Percentiles rank a stretch among this genome's conserved stretches.
Evolutionary conservation across 2,113 vertebrate genomes (phyloP).

Genomic region (Cynocephalus volans): DNA sequence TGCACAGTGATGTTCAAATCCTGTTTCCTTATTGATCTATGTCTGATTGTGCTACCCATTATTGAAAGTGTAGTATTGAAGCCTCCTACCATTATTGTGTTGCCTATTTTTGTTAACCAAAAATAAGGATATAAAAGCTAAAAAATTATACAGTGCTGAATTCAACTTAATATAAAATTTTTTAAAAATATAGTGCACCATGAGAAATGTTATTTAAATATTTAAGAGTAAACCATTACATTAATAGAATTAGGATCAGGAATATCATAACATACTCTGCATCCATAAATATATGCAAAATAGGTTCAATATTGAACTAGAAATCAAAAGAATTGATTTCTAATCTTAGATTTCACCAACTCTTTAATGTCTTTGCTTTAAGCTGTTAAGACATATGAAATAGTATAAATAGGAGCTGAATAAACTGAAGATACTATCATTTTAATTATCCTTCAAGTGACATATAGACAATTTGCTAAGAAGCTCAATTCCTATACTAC

Average conservation of each 20-base stretch:
- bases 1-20: not conserved
- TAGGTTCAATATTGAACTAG: not conserved
- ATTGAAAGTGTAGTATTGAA: not conserved
- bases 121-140: constrained; percentile 17
- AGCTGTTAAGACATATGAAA: not conserved
- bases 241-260: not conserved
- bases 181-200: not conserved
- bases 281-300: constrained; percentile 46
- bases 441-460: constrained; percentile 35
- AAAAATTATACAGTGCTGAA: not conserved
- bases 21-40: not conserved
- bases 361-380: constrained; percentile 1
- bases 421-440: not conserved
- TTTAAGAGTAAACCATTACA: constrained; percentile 19
- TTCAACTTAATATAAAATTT: constrained; percentile 36
- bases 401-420: constrained; percentile 10
- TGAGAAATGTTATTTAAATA: constrained; percentile 49
- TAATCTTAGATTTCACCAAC: constrained; percentile 39
- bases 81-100: not conserved
- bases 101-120: constrained; percentile 41
- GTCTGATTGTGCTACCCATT: not conserved
- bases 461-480: not conserved
- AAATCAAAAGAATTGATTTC: constrained; percentile 29
- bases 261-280: not conserved
- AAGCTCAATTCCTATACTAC: not conserved